These are phyloP conservation scores for Diarsia mendica DNA, from an alignment of 2,888 invertebrate species.

Conservation along the genomic window DNA sequence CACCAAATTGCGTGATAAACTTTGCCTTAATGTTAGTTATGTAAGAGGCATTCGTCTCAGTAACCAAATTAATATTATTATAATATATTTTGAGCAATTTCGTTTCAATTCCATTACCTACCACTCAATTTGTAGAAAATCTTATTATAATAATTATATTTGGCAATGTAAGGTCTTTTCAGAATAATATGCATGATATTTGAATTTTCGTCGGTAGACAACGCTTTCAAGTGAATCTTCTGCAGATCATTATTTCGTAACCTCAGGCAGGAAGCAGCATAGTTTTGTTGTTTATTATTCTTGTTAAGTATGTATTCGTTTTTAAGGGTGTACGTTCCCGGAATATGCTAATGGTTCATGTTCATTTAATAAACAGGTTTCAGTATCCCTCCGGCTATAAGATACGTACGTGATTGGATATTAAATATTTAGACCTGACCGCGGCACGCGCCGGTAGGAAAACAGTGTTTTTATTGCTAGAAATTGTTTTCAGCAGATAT, in stretches of 20 bases:
- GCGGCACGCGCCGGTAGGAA: not conserved
- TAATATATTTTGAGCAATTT: not conserved
- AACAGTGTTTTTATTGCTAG: not conserved
- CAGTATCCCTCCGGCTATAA: constrained; percentile 19
- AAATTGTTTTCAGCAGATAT: constrained; percentile 15
- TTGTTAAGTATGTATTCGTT: constrained; percentile 47
- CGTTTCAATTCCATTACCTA: not conserved
- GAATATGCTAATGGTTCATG: constrained; percentile 26
- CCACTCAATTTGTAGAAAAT: not conserved
- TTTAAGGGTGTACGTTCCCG: constrained; percentile 36
- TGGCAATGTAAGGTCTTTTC: not conserved
- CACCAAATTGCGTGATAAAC: not conserved
- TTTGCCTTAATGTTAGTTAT: no score
- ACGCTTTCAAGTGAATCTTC: constrained; percentile 25
- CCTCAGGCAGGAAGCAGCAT: constrained; percentile 28
- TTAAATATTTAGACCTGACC: constrained; percentile 39
- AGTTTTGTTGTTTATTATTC: constrained; percentile 49
- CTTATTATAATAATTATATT: not conserved
- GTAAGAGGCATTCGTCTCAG: no score
- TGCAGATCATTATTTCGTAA: constrained; percentile 22
- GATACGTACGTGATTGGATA: constrained; percentile 33
- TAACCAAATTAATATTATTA: no score
- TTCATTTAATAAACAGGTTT: constrained; percentile 50
- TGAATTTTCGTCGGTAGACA: not conserved
- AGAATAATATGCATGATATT: not conserved